Base-by-base conservation (phyloP, 2,888 invertebrate genomes). In the Eutolmus rufibarbis region DNA sequence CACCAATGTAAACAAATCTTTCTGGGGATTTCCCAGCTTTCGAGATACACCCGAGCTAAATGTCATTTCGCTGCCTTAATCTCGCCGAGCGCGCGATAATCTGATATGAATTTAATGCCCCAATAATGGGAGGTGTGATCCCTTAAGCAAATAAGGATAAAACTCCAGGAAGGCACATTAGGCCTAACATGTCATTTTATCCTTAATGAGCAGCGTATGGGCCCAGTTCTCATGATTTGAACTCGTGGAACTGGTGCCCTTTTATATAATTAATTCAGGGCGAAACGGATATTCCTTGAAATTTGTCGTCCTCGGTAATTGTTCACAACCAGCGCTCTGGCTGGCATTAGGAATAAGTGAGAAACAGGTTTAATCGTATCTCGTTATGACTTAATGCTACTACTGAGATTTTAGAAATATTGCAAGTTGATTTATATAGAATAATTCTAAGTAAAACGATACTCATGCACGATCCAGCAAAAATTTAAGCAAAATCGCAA, bases 81-180 rank as follows among this genome's bases (percentile, higher is more conserved):
- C 87, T 87, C 74, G 74, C 77, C 74, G 76, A 81, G 74, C 76
- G 43, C 79, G 74, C 86, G 88, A 87, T 88, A 88, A 88, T 81
- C 87, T 87, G 88, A 88, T 88, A 88, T 87, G 86, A 88, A 88
- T 88, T 88, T 88, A 88, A 88, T 88, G 88, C 77, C 76, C 74
- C 82, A 86, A 86, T 88, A 88, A 88, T 88, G 82, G 82, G 87
- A 87, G 86, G 76, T 87, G 86, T 87, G 87, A 88, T 84, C 87
- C 79, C 40, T 56, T 74, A 40, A 74, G 87, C 74, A 88, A 88
- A 88, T 76, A 88, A 12, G 34, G 66, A 19, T n/a, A 23, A 74
- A 84, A 34, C 37, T 40, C 31, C 66, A 66, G 84, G 14, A 40
- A 74, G 74, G 19, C 37, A 40, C 56, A 51, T 81, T 56, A 81